Evolutionary conservation across 2,113 vertebrate species (phyloP), one percentile per base, ranked within the genome.

Genomic region (Columbina picui): DNA sequence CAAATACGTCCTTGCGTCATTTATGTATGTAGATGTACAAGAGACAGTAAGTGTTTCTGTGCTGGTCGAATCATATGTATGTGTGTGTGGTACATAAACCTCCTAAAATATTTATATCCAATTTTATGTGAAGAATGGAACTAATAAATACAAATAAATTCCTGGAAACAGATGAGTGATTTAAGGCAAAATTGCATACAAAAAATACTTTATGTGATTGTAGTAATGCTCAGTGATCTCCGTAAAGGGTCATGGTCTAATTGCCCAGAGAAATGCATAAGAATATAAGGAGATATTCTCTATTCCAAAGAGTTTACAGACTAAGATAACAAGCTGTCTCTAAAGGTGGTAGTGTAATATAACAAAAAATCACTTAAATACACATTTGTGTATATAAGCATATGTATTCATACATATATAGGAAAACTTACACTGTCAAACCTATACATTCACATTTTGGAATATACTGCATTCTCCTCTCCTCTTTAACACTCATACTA

Each of bases 251-350:
- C 87, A 55, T 36, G 41, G 41, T 90, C 36, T 89, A 83, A 79
- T 87, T 91, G 84, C 57, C 32, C n/a, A 61, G 55, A 83, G 63
- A 94, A 96, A 90, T 77, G 38, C 67, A 77, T 88, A 90, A 86
- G 68, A 32, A 30, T 96, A 88, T 74, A 67, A 75, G 38, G 45
- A 90, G 26, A 77, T 77, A 41, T 26, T 85, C 63, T 94, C 12
- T 93, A 6, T 78, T 93, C 49, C 27, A 52, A 73, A 76, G 70
- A 83, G 38, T 65, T 90, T 93, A 27, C 45, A 74, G 36, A 49
- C 53, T 65, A 65, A 83, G 53, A 69, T 64, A 39, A 57, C 8
- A 73, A 79, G 4, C 14, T 45, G 9, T 60, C 21, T 90, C 49
- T 64, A 63, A 78, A 93, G 34, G 23, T 4, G 1, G 25, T 64